A percentile compares a stretch with the other conserved stretches of the same genome.
Evolutionary conservation across 2,113 vertebrate genomes (phyloP).

Genomic region (Hippocampus zosterae): DNA sequence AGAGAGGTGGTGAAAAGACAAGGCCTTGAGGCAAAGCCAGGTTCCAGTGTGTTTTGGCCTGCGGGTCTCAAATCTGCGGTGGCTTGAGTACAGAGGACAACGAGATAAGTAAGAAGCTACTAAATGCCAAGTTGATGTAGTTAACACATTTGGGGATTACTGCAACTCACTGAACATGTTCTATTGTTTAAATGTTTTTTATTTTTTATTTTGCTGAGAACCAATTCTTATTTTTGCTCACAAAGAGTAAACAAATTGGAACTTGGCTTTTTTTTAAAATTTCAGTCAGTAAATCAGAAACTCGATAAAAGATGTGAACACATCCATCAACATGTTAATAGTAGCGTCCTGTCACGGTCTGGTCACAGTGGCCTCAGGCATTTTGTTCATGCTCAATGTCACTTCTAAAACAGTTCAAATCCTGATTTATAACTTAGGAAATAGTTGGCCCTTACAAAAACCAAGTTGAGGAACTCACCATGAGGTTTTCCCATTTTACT

Average conservation of each 20-base stretch:
- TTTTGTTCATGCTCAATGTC: background rate
- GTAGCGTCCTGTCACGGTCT: background rate
- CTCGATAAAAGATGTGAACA: constrained; percentile 1
- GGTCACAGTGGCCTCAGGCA: background rate
- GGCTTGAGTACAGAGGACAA: background rate
- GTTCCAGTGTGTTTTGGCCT: constrained; percentile 21
- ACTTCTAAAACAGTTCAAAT: background rate
- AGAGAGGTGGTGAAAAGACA: constrained; percentile 27
- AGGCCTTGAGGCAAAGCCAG: constrained; percentile 19
- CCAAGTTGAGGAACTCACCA: background rate
- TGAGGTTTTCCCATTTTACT: background rate
- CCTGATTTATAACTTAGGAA: background rate
- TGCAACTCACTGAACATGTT: background rate
- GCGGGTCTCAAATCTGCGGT: constrained; percentile 1
- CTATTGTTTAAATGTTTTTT: background rate
- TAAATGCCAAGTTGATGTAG: background rate
- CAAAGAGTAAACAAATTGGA: background rate
- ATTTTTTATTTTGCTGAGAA: background rate
- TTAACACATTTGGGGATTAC: background rate
- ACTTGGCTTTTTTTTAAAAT: background rate
- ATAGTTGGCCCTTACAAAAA: background rate
- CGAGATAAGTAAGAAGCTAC: background rate
- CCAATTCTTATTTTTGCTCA: background rate
- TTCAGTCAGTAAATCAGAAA: background rate
- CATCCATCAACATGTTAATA: background rate